Evolutionary conservation across 2,113 vertebrate genomes (phyloP).

Genomic region (Oxyura jamaicensis): DNA sequence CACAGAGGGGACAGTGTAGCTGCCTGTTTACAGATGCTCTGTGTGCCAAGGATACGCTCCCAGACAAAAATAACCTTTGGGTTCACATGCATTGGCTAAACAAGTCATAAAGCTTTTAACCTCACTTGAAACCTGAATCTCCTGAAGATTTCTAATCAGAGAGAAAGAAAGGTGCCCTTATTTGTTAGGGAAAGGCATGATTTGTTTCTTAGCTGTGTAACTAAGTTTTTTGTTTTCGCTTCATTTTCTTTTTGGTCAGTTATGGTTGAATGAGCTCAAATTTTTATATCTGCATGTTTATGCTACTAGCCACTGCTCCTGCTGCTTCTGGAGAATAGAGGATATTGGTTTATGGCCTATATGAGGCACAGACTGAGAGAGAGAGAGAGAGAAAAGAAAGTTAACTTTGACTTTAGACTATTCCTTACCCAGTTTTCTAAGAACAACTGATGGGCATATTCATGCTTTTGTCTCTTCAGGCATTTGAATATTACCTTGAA

Average conservation of each 20-base stretch:
- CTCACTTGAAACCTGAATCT: conserved; percentile 12
- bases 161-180: not conserved
- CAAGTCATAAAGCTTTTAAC: conserved; percentile 55
- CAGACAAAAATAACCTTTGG: conserved; percentile 27
- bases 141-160: not conserved
- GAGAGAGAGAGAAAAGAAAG: not conserved
- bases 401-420: not conserved
- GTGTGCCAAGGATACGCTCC: not conserved
- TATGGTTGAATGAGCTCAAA: conserved; percentile 27
- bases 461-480: not conserved
- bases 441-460: not conserved
- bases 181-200: not conserved
- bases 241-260: conserved; percentile 36
- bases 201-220: conserved; percentile 5
- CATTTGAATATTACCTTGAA: not conserved
- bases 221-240: conserved; percentile 26
- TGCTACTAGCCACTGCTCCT: not conserved
- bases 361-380: not conserved
- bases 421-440: not conserved
- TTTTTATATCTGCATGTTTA: conserved; percentile 43
- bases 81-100: conserved; percentile 29
- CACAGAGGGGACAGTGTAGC: not conserved
- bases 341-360: not conserved
- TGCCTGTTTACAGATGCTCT: conserved; percentile 19
- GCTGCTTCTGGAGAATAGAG: conserved; percentile 36